phyloP scores from a whole-genome alignment of 1,140 invertebrate genomes.

The Cecropterus lyciades region DNA sequence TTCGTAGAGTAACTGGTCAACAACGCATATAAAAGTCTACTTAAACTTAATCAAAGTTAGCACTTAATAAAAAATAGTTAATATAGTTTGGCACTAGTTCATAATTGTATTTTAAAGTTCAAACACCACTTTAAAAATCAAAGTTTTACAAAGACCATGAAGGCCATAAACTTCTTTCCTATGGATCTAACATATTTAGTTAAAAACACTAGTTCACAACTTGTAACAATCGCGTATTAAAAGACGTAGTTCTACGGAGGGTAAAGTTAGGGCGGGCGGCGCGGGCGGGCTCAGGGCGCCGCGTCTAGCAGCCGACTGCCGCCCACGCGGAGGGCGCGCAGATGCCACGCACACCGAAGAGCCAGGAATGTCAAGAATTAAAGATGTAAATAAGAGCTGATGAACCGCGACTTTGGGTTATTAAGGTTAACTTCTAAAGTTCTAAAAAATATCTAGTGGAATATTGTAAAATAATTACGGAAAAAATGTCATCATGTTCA shows the following conservation, averaged over 20 bases:
- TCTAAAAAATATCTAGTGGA: too few relatives aligned
- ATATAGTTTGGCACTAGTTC: not conserved
- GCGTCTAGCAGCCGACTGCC: slow-evolving; percentile 31
- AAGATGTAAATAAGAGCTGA: not conserved
- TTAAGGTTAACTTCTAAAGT: too few relatives aligned
- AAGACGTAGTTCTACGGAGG: not conserved
- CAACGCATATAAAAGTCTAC: not conserved
- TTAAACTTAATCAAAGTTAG: too few relatives aligned
- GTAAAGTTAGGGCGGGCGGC: slow-evolving; percentile 29
- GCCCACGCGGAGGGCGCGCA: slow-evolving; percentile 28
- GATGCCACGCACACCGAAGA: slow-evolving; percentile 5
- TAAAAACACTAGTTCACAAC: not conserved
- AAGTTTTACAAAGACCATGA: not conserved
- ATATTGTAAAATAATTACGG: too few relatives aligned
- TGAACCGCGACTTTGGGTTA: too few relatives aligned
- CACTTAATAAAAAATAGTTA: too few relatives aligned
- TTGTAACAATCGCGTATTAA: not conserved
- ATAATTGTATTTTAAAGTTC: not conserved
- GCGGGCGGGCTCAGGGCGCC: slow-evolving; percentile 18
- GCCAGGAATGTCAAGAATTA: not conserved
- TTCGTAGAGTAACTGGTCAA: not conserved
- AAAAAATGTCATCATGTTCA: too few relatives aligned
- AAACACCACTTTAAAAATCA: not conserved
- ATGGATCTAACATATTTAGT: too few relatives aligned
- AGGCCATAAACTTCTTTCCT: too few relatives aligned